phyloP scores from a whole-genome alignment of 2,113 vertebrate genomes.

The Cyanoramphus novaezelandiae region DNA sequence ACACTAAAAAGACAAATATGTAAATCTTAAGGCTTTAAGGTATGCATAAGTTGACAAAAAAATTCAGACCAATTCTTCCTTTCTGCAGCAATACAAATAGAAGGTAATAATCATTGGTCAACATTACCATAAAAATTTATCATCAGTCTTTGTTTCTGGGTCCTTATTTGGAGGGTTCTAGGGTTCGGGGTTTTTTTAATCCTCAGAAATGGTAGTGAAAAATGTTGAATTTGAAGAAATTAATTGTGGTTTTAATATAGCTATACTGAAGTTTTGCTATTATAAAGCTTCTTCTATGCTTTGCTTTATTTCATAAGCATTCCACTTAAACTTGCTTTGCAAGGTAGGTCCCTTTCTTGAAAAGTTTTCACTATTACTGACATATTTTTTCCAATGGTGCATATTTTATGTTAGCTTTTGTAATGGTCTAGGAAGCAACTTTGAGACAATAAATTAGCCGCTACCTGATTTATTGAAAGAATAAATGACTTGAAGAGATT shows the following conservation, averaged over 20 bases:
- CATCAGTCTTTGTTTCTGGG: not conserved
- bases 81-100: not conserved
- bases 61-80: not conserved
- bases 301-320: not conserved
- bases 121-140: not conserved
- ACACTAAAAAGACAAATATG: not conserved
- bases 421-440: not conserved
- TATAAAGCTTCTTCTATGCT: not conserved
- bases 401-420: not conserved
- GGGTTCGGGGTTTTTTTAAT: not conserved
- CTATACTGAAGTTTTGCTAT: not conserved
- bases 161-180: not conserved
- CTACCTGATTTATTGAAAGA: not conserved
- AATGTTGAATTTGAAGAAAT: not conserved
- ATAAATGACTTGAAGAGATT: not conserved
- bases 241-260: not conserved
- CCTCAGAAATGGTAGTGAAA: not conserved
- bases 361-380: not conserved
- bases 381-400: not conserved
- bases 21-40: not conserved
- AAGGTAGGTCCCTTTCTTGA: not conserved
- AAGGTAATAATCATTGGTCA: not conserved
- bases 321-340: not conserved
- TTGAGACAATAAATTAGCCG: not conserved
- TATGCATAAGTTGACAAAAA: not conserved